Conservation (phyloP, 1,140 invertebrate genomes). For the Nymphalis io region DNA sequence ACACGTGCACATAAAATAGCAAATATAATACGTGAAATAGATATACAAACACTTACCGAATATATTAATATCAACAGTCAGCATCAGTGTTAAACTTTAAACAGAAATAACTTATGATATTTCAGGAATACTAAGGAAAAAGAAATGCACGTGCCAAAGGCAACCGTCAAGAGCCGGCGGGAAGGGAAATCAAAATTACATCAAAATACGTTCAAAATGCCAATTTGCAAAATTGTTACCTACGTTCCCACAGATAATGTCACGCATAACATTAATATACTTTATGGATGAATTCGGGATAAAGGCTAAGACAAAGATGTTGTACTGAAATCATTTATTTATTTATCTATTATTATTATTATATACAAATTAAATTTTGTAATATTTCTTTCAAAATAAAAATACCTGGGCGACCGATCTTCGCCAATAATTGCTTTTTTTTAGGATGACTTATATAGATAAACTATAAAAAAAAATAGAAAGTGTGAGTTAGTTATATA, state of each 20-base stretch:
- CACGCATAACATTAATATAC: not conserved
- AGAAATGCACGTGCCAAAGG: slow-evolving; percentile 78
- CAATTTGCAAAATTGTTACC: slow-evolving; percentile 62
- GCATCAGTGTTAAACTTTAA: slow-evolving; percentile 66
- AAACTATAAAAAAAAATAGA: too few relatives aligned
- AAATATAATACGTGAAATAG: slow-evolving; percentile 46
- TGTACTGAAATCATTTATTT: too few relatives aligned
- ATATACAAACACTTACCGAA: slow-evolving; percentile 65
- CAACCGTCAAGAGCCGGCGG: slow-evolving; percentile 76
- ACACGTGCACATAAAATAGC: slow-evolving; percentile 68
- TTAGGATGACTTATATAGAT: too few relatives aligned
- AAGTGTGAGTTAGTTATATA: too few relatives aligned
- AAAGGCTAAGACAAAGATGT: not conserved
- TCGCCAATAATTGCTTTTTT: too few relatives aligned
- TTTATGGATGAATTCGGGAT: not conserved
- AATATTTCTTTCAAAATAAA: too few relatives aligned
- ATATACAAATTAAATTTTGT: too few relatives aligned
- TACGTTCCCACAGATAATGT: slow-evolving; percentile 25
- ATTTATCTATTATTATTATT: too few relatives aligned
- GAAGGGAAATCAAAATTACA: slow-evolving; percentile 73
- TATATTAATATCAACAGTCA: slow-evolving; percentile 62
- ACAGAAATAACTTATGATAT: slow-evolving; percentile 46
- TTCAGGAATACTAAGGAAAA: slow-evolving; percentile 53
- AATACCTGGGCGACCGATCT: too few relatives aligned
- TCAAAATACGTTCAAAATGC: slow-evolving; percentile 53